Conservation (phyloP, 2,888 invertebrate species). For the Lepeophtheirus nordmannii region DNA sequence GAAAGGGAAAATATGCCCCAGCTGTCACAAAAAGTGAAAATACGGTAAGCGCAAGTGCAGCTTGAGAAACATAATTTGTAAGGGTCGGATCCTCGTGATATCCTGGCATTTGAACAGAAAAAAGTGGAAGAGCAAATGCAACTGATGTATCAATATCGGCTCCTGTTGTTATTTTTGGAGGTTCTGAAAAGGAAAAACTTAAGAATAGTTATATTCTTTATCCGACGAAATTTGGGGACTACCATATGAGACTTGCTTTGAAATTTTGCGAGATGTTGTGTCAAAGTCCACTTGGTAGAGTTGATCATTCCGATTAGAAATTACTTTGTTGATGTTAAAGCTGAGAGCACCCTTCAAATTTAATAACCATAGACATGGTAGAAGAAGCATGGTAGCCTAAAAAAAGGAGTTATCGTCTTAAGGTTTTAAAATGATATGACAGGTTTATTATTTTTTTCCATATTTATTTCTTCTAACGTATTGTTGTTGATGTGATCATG, state of each 20-base stretch:
- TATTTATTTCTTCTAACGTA: background rate
- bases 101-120: background rate
- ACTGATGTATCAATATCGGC: background rate
- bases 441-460: background rate
- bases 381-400: background rate
- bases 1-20: background rate
- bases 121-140: background rate
- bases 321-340: background rate
- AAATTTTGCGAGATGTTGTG: background rate
- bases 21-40: background rate
- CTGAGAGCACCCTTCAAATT: background rate
- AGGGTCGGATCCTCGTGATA: background rate
- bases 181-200: background rate
- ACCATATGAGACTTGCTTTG: background rate
- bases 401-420: background rate
- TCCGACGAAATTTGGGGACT: background rate
- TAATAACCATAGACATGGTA: background rate
- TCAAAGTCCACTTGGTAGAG: background rate
- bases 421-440: background rate
- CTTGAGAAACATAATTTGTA: background rate
- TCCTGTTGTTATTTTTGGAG: background rate
- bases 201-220: background rate
- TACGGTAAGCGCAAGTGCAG: background rate
- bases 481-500: conserved; percentile 5
- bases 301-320: background rate